phyloP scores from a whole-genome alignment of 2,888 invertebrate species.

The Andrena trimmerana region DNA sequence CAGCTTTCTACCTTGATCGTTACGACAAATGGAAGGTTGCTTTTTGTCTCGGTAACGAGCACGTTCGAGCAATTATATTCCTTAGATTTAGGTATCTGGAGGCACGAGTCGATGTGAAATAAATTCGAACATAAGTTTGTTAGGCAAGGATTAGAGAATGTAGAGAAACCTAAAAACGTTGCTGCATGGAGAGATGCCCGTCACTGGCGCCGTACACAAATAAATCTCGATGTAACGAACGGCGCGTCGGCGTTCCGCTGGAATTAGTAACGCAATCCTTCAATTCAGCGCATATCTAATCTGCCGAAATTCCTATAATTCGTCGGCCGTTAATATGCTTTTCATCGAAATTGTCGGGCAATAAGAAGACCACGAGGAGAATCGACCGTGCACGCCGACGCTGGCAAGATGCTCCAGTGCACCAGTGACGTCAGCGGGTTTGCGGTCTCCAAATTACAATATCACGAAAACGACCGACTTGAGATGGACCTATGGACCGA shows the following conservation, averaged over 20 bases:
- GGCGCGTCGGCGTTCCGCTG: constrained; percentile 37
- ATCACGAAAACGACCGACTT: constrained; percentile 79
- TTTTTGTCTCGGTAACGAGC: constrained; percentile 25
- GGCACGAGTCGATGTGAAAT: background rate
- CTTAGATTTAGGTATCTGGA: background rate
- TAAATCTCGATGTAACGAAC: constrained; percentile 65
- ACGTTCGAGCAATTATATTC: background rate
- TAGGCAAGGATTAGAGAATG: background rate
- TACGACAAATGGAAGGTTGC: constrained; percentile 21
- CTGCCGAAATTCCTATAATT: constrained; percentile 77
- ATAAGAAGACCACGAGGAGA: constrained; percentile 24
- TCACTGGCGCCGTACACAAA: constrained; percentile 36
- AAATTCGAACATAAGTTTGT: background rate
- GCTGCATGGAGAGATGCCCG: background rate
- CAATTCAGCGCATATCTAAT: constrained; percentile 73
- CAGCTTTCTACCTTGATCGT: constrained; percentile 13
- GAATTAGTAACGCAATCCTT: constrained; percentile 74
- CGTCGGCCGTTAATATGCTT: constrained; percentile 73
- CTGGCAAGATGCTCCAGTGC: constrained; percentile 76
- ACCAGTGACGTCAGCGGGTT: constrained; percentile 76
- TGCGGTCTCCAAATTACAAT: constrained; percentile 82
- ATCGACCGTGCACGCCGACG: constrained; percentile 51
- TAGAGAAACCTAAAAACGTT: background rate
- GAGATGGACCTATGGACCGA: constrained; percentile 38
- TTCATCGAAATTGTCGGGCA: constrained; percentile 67